A percentile compares a stretch with the other conserved stretches of the same genome.
Evolutionary conservation across 2,113 vertebrate genomes (phyloP).

Genomic region (Atlantisia rogersi): DNA sequence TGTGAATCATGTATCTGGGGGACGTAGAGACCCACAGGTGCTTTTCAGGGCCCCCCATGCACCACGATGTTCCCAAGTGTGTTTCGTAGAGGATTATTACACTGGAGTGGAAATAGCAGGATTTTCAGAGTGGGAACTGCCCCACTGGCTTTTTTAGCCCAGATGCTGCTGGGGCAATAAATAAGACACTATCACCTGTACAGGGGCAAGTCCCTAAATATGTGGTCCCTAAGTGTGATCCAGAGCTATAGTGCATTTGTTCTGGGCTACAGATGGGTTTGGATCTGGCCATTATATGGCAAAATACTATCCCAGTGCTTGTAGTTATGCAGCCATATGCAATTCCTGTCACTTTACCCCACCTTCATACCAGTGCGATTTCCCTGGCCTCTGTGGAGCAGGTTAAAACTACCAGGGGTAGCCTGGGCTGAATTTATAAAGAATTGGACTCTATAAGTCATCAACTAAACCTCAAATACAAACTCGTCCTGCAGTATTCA

Average conservation of each 20-base stretch:
- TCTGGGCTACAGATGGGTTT: neutral
- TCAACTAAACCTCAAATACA: neutral
- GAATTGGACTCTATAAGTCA: neutral
- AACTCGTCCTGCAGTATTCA: neutral
- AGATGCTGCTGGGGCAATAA: neutral
- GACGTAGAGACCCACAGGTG: neutral
- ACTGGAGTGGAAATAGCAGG: neutral
- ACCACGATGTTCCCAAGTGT: neutral
- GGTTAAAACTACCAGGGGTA: neutral
- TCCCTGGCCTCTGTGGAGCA: neutral
- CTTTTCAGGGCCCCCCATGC: neutral
- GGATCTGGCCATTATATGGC: neutral
- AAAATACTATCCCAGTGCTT: neutral
- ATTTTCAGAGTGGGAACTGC: too few relatives aligned
- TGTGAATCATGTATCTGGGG: neutral
- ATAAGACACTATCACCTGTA: too few relatives aligned
- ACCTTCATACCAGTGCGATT: neutral
- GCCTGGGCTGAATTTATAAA: neutral
- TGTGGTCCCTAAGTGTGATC: neutral
- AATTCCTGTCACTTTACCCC: neutral
- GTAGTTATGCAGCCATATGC: accelerated
- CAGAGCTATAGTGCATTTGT: neutral
- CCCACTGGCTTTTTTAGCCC: neutral
- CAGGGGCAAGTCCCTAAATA: neutral
- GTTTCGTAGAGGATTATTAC: accelerated